phyloP scores from a whole-genome alignment of 1,140 invertebrate species.

The Melitaea cinxia region DNA sequence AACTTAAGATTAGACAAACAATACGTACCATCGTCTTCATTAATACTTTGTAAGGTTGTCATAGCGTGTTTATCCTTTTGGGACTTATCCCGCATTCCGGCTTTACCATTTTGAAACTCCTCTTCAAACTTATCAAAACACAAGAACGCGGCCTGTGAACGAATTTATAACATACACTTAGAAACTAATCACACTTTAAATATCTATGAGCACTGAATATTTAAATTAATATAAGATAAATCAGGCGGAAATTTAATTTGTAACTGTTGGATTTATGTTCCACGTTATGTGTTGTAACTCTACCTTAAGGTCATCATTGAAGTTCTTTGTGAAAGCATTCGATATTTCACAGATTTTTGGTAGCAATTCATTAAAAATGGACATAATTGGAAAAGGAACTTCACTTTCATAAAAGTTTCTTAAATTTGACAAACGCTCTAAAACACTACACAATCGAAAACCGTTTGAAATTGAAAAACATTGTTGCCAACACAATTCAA shows the following conservation, averaged over 20 bases:
- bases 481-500: constrained; percentile 48
- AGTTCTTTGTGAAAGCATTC: constrained; percentile 50
- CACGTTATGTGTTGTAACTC: constrained; percentile 1
- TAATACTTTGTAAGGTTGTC: constrained; percentile 63
- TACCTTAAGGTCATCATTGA: constrained; percentile 70
- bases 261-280: constrained; percentile 9
- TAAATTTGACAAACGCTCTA: constrained; percentile 62
- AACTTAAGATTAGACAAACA: not conserved
- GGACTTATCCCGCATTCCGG: constrained; percentile 48
- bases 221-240: constrained; percentile 13
- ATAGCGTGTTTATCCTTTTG: constrained; percentile 56
- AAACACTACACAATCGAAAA: constrained; percentile 71
- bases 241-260: constrained; percentile 7
- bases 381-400: constrained; percentile 63
- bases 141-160: constrained; percentile 57
- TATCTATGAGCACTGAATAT: constrained; percentile 29
- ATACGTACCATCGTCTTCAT: constrained; percentile 64
- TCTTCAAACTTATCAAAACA: constrained; percentile 67
- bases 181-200: constrained; percentile 18
- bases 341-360: constrained; percentile 65
- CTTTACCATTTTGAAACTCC: constrained; percentile 55
- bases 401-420: constrained; percentile 58
- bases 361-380: constrained; percentile 70
- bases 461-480: constrained; percentile 73
- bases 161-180: constrained; percentile 28